Base-by-base conservation (phyloP, 2,888 invertebrate genomes). In the Philaethria dido region DNA sequence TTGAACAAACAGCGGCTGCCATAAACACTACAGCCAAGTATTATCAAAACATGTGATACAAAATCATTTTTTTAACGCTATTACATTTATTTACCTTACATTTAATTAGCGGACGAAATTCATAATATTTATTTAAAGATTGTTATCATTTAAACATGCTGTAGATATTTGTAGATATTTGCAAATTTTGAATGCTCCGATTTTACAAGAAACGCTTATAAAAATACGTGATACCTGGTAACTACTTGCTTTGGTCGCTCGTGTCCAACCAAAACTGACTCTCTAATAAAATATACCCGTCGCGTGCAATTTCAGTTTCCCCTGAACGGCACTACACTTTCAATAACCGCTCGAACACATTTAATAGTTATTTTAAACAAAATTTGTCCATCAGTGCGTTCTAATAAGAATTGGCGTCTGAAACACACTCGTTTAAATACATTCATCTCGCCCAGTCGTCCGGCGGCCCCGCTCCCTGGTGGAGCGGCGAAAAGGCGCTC, bases 361-460 rank as follows among this genome's bases (percentile, higher is more conserved):
- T 33, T 20, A 33, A 60, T 50, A 64, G 48, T 54, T 60, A 20
- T 48, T 47, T 50, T 18, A 36, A 62, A 47, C 65, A 59, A 65
- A 71, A 62, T 57, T 68, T 71, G 72, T 74, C 75, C 81, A 79
- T 73, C 78, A 80, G 81, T 75, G 74, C 71, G 76, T 73, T 78
- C 85, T 76, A 86, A 78, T 82, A 86, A 76, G 81, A 80, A 79
- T 81, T 78, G 69, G 82, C 81, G 78, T 79, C 82, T 63, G 70
- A 69, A 54, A 64, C 68, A 63, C 69, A 72, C 69, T 66, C 69
- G 71, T 22, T 64, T 14, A 65, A 50, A 60, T 82, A 89, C 85
- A 86, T 94, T 94, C 94, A 95, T 93, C 95, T 95, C 77, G 93
- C 93, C 94, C 94, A 94, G 79, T 94, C 94, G 68, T 94, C 94